A percentile compares a stretch with the other conserved stretches of the same genome.
These are phyloP conservation scores for Gallinago paraguaiae DNA, from an alignment of 2,113 vertebrate species.

Conservation along the genomic window DNA sequence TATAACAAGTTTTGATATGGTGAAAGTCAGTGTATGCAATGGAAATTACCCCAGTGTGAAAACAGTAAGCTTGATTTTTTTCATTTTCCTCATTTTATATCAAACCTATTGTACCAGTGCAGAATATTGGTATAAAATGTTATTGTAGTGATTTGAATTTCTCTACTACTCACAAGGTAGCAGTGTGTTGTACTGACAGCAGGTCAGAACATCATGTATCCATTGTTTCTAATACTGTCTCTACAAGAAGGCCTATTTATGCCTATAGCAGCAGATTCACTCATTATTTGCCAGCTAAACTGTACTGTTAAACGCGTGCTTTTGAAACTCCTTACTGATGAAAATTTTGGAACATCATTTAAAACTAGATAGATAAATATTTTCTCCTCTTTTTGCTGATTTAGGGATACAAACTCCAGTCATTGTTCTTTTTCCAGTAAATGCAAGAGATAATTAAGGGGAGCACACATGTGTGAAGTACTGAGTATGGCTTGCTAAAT, in stretches of 20 bases:
- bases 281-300: not conserved
- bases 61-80: not conserved
- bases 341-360: not conserved
- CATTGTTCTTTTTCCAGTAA: not conserved
- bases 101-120: not conserved
- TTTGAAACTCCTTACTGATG: not conserved
- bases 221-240: not conserved
- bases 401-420: not conserved
- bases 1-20: not conserved
- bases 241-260: not conserved
- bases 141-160: not conserved
- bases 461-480: not conserved
- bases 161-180: not conserved
- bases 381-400: not conserved
- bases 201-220: not conserved
- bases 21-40: not conserved
- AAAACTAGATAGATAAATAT: not conserved
- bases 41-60: not conserved
- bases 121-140: not conserved
- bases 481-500: not conserved
- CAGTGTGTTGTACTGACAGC: not conserved
- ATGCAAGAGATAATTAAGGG: not conserved
- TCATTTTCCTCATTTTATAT: not conserved
- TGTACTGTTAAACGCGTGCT: not conserved
- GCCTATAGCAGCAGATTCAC: not conserved